Evolutionary conservation across 2,797 vertebrate genomes (phyloP).

Genomic region (Poeciliopsis presidionis): DNA sequence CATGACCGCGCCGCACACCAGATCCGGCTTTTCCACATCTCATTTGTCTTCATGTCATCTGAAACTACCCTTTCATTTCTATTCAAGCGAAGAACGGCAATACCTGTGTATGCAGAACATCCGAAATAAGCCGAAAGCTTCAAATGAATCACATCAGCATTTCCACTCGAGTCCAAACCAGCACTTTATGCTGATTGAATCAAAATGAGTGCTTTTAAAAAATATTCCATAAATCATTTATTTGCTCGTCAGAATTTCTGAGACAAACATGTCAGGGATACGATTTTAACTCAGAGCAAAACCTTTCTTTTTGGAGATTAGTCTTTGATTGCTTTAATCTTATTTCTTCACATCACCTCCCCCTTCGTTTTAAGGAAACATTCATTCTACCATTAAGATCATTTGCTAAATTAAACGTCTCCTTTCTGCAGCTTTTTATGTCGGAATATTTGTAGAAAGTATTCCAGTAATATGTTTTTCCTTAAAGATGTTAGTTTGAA

Average conservation of each 20-base stretch:
- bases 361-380: background rate
- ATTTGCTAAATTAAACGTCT: background rate
- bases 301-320: background rate
- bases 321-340: background rate
- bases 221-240: constrained; percentile 32
- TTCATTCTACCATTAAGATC: background rate
- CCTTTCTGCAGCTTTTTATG: background rate
- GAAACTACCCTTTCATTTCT: constrained; percentile 45
- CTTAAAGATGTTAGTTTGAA: constrained; percentile 2
- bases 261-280: background rate
- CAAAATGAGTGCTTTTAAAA: constrained; percentile 29
- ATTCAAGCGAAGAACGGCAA: background rate
- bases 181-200: constrained; percentile 43
- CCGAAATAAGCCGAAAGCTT: constrained; percentile 28
- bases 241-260: constrained; percentile 8
- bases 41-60: constrained; percentile 49
- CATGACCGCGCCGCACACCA: constrained; percentile 23
- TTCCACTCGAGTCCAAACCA: constrained; percentile 14
- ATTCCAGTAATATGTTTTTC: background rate
- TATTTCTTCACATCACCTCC: background rate
- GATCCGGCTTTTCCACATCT: constrained; percentile 38
- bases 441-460: background rate
- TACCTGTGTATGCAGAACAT: constrained; percentile 31
- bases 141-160: constrained; percentile 46
- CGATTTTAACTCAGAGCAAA: background rate